These are phyloP conservation scores for Liodrosophila aerea DNA, from an alignment of 2,888 invertebrate species.

Conservation along the genomic window DNA sequence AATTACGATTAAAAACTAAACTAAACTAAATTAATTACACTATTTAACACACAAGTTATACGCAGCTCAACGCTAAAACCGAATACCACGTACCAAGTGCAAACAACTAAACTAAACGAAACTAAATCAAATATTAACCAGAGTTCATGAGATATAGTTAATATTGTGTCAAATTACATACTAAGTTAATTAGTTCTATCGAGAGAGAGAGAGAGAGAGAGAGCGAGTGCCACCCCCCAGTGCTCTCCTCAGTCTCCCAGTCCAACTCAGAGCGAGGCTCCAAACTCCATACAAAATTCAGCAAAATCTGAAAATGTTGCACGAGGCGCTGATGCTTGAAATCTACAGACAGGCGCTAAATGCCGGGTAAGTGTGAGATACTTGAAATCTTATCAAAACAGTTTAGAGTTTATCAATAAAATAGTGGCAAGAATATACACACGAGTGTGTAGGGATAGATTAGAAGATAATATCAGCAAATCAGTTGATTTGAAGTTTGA, in stretches of 20 bases:
- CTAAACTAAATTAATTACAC: slow-evolving; percentile 47
- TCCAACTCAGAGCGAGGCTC: no score
- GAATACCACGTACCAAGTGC: slow-evolving; percentile 76
- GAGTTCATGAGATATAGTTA: slow-evolving; percentile 44
- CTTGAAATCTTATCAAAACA: background rate
- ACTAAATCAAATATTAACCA: slow-evolving; percentile 23
- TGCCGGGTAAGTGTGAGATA: slow-evolving; percentile 78
- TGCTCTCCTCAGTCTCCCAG: no score
- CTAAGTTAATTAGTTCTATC: slow-evolving; percentile 34
- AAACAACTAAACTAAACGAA: slow-evolving; percentile 55
- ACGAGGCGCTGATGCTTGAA: slow-evolving; percentile 82
- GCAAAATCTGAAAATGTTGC: slow-evolving; percentile 80
- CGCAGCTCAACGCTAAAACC: slow-evolving; percentile 63
- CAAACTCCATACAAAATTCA: slow-evolving; percentile 63
- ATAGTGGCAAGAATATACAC: no score
- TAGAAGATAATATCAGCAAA: no score
- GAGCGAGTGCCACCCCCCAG: no score
- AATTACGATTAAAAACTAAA: slow-evolving; percentile 24
- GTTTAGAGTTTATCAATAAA: background rate
- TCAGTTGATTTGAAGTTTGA: no score
- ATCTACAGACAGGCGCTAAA: slow-evolving; percentile 82
- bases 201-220: slow-evolving; percentile 6
- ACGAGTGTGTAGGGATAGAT: no score
- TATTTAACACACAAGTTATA: slow-evolving; percentile 66
- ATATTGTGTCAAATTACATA: slow-evolving; percentile 70